Evolutionary conservation across 2,113 vertebrate species (phyloP).

Genomic region (Tautogolabrus adspersus): DNA sequence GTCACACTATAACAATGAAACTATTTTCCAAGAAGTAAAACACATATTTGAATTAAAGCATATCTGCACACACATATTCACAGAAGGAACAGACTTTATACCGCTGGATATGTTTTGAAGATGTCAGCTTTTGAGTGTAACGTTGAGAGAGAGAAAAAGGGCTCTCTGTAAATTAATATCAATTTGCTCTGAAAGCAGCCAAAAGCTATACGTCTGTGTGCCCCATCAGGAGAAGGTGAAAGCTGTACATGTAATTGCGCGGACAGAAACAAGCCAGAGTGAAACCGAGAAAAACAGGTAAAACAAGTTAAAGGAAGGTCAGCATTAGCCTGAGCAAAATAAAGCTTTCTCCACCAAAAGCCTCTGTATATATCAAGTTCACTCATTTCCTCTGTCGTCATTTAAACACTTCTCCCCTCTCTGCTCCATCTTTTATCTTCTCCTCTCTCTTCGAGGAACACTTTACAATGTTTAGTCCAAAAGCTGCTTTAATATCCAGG

Average conservation of each 20-base stretch:
- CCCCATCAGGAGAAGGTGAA: conserved; percentile 7
- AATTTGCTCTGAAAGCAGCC: conserved; percentile 5
- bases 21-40: background rate
- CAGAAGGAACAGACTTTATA: background rate
- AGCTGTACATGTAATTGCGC: background rate
- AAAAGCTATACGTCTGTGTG: background rate
- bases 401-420: conserved; percentile 35
- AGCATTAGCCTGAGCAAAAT: background rate
- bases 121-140: conserved; percentile 34
- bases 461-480: conserved; percentile 35
- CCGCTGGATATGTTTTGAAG: background rate
- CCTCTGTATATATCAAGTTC: background rate
- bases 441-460: conserved; percentile 7
- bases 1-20: background rate
- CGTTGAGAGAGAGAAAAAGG: background rate
- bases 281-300: background rate
- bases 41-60: background rate
- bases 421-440: conserved; percentile 32
- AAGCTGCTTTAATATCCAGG: conserved; percentile 22
- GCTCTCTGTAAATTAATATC: background rate
- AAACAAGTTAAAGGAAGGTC: background rate
- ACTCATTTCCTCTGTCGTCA: background rate
- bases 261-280: too few relatives aligned
- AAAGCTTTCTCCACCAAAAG: background rate
- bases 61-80: background rate